Base-by-base conservation (phyloP, 2,888 invertebrate species). In the Patella pellucida region DNA sequence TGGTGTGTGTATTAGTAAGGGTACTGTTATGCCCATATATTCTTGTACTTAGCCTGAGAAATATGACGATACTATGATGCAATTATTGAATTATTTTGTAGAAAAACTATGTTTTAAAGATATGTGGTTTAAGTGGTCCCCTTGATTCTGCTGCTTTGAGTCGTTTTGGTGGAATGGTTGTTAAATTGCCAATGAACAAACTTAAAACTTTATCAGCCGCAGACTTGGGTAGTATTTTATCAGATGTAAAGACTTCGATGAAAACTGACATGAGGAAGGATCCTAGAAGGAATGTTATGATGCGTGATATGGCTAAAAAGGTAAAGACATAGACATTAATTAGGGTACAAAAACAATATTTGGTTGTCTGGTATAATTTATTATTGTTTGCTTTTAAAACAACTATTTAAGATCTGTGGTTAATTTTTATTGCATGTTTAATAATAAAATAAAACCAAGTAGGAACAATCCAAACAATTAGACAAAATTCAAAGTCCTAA, bases 231-330 rank as follows among this genome's bases (percentile, higher is more conserved):
- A 62, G 12, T 23, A 23, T 62, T 62, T 23, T 62, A 62, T 23
- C 19, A 12, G 62, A 62, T 62, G 62, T 62, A 19, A 62, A 62
- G 23, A 19, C 19, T 3, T 16, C 62, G 14, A 23, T 62, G 19
- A 62, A 62, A 19, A 23, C 62, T 62, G 62, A 62, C 3, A 41
- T 41, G 41, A 41, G 9, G 41, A 62, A 62, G 15, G 11, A 19
- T 62, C 62, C 62, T 12, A 62, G 62, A 62, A 19, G 14, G 62
- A 62, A 23, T 12, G 62, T 16, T 23, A 11, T 23, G 11, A 23
- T 62, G 19, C 62, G 62, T 62, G 23, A 23, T 23, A 62, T 62
- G 62, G 62, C 62, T 19, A 62, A 62, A 62, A 62, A 62, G 62
- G 62, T 62, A 41, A 9, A 9, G 41, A 41, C 41, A 41, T n/a